These are phyloP conservation scores for Monoplex corrugatus DNA, from an alignment of 2,888 invertebrate species.

Conservation along the genomic window DNA sequence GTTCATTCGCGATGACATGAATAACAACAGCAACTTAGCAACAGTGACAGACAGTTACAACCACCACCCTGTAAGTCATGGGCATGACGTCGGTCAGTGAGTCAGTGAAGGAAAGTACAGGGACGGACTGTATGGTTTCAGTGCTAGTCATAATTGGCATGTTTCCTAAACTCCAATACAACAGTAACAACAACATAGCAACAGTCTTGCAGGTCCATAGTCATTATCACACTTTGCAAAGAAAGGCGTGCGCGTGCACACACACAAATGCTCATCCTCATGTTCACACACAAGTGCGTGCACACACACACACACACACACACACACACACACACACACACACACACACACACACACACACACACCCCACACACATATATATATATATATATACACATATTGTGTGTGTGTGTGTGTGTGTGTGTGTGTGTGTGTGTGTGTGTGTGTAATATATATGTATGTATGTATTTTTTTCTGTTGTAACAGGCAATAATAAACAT, in stretches of 20 bases:
- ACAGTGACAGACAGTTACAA: neutral
- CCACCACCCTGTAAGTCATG: too few species aligned
- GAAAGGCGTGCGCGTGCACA: neutral
- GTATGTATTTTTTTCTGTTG: neutral
- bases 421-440: neutral
- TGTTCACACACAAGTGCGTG: neutral
- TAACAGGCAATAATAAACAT: neutral
- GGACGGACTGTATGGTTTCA: too few species aligned
- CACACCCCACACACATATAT: neutral
- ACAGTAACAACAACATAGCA: too few species aligned
- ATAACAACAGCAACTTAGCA: neutral
- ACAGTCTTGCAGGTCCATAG: neutral
- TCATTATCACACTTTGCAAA: neutral
- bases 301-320: neutral
- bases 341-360: neutral
- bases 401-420: neutral
- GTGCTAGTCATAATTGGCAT: too few species aligned
- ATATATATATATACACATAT: neutral
- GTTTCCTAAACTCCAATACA: too few species aligned
- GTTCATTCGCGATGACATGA: too few species aligned
- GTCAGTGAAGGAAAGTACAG: too few species aligned
- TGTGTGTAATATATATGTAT: neutral
- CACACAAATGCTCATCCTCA: neutral
- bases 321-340: neutral
- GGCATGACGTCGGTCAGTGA: too few species aligned